These are phyloP conservation scores for Cheilosia vernalis DNA, from an alignment of 2,888 invertebrate species.

Conservation along the genomic window DNA sequence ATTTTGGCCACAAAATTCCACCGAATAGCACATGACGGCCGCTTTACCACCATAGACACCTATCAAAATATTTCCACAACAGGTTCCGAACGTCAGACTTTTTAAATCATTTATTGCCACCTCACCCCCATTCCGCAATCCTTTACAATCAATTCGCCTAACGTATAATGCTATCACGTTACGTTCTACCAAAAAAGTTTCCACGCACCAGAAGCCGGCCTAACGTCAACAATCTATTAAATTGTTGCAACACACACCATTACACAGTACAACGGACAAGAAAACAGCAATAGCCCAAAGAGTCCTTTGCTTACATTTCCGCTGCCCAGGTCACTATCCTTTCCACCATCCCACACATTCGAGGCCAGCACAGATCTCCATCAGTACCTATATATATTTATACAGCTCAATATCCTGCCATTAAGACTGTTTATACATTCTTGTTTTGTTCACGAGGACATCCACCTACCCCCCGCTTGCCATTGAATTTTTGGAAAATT, in stretches of 20 bases:
- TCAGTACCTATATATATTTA: slow-evolving; percentile 54
- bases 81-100: not conserved
- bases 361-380: slow-evolving; percentile 30
- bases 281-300: slow-evolving; percentile 2
- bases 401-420: slow-evolving; percentile 60
- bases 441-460: slow-evolving; percentile 43
- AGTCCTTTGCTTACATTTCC: slow-evolving; percentile 44
- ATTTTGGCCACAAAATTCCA: not conserved
- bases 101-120: not conserved
- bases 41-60: too few relatives aligned
- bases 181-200: not conserved
- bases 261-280: not conserved
- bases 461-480: not conserved
- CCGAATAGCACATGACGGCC: too few relatives aligned
- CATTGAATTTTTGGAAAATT: not conserved
- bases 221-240: slow-evolving; percentile 56
- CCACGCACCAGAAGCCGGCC: not conserved
- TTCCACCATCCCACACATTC: not conserved
- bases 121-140: not conserved
- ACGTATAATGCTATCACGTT: slow-evolving; percentile 6
- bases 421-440: slow-evolving; percentile 59
- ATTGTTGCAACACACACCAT: slow-evolving; percentile 31
- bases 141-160: slow-evolving; percentile 7
- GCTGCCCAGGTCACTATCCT: slow-evolving; percentile 56
- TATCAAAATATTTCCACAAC: too few relatives aligned